Evolutionary conservation across 2,888 invertebrate species (phyloP).

Genomic region (Agriopis marginaria): DNA sequence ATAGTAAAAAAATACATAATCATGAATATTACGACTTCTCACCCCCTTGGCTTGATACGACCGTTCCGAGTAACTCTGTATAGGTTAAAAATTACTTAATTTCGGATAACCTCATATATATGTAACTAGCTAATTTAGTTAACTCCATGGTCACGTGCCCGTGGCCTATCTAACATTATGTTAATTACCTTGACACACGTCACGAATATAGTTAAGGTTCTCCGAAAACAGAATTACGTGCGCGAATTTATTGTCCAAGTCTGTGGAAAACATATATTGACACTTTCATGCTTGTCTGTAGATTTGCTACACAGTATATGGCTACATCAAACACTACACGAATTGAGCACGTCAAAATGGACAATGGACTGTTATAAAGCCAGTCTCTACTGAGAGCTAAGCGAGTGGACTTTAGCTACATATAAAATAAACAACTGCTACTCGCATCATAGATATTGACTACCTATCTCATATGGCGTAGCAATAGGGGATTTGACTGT

Average conservation of each 20-base stretch:
- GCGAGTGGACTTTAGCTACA: not conserved
- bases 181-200: conserved; percentile 1
- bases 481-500: too few species aligned
- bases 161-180: not conserved
- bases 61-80: not conserved
- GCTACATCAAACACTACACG: not conserved
- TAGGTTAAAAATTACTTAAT: not conserved
- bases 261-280: conserved; percentile 5
- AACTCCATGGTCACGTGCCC: not conserved
- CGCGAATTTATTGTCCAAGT: not conserved
- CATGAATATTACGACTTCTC: too few species aligned
- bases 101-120: not conserved
- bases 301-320: conserved; percentile 15
- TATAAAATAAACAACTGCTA: too few species aligned
- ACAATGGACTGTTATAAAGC: conserved; percentile 3
- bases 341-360: not conserved
- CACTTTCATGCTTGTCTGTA: conserved; percentile 5
- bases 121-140: not conserved
- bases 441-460: too few species aligned
- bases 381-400: not conserved
- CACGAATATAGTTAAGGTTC: not conserved
- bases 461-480: too few species aligned
- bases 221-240: conserved; percentile 2
- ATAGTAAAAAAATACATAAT: too few species aligned
- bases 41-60: too few species aligned